Base-by-base conservation (phyloP, 2,888 invertebrate genomes). In the Habrosyne pyritoides region DNA sequence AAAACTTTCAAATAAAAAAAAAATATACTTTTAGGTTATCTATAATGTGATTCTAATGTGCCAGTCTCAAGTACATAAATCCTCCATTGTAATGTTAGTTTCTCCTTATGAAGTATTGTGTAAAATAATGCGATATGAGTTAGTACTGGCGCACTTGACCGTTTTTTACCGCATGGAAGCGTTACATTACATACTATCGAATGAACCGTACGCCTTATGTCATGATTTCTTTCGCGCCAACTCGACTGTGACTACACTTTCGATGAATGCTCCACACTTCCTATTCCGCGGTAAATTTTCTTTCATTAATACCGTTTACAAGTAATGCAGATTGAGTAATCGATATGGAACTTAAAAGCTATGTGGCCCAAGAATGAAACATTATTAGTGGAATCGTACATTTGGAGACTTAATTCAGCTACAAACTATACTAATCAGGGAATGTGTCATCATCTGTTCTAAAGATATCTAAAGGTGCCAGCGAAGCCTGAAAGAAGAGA, bases 211-310 rank as follows among this genome's bases (percentile, higher is more conserved):
- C 53, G 56, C 54, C 62, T 56, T 30, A 36, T 51, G 55, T 64
- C 57, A 61, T 71, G 70, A 70, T 73, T 69, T 73, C 71, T 50
- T 50, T 58, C 71, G 71, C 64, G 76, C 63, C 66, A 72, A 73
- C 59, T 78, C 74, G 64, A 70, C 69, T 73, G 83, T 76, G 69
- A 79, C 73, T 64, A 52, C 60, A 73, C 78, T 80, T 81, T 81
- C 81, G 67, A 52, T 53, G 65, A 61, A 49, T 51, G 48, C 24
- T 47, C 70, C 47, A 47, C 57, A 64, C 69, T 83, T 82, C 83
- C 81, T 79, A 64, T 80, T 83, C 80, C 81, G 82, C 69, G 59
- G 57, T 55, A 64, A 65, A 69, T 66, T 42, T 18, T 42, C 50
- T 65, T 60, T 36, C 54, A 63, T 54, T 66, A 61, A 47, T 60